Base-by-base conservation (phyloP, 2,113 vertebrate genomes). In the Alaudala cheleensis region DNA sequence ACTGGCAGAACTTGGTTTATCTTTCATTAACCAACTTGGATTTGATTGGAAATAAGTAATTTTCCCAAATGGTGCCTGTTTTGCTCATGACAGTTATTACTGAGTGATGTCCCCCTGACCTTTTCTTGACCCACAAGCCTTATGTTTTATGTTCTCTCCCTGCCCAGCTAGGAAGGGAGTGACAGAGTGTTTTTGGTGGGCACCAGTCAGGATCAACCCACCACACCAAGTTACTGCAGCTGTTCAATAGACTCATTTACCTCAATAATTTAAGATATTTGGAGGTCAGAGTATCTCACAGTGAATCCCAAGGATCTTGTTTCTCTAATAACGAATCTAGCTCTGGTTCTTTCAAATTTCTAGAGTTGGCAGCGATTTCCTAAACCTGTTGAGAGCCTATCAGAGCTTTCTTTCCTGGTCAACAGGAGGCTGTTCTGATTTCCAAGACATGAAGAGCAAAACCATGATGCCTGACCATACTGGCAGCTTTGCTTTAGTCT, bases 321-420 rank as follows among this genome's bases (percentile, higher is more conserved):
- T 86, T 81, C 58, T 96, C 64, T 95, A 88, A 88, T 93, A 93
- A 92, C 72, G 90, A 62, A 93, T 87, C 95, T 97, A 80, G 54
- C 80, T 57, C 24, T 69, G 29, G 40, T 53, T 47, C 26, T 84
- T 76, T 95, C 82, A 95, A 84, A 94, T 94, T 40, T 92, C 74
- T 92, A 31, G 76, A 74, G 70, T 40, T 97, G 96, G 93, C 94
- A 95, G 39, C 29, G 80, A 51, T 77, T 95, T 92, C 56, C 83
- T 84, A 86, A 94, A 92, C 57, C 49, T 88, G 22, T 83, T 94
- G 93, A 98, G 83, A 89, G 14, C 7, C 69, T 90, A 58, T 88
- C 71, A 65, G 70, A 78, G 37, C 12, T 93, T 78, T 49, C 29
- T 91, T 88, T 93, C 67, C 82, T 88, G 56, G 39, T 67, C 25